These are phyloP conservation scores for Gorsachius magnificus DNA, from an alignment of 2,797 vertebrate genomes.

Conservation along the genomic window DNA sequence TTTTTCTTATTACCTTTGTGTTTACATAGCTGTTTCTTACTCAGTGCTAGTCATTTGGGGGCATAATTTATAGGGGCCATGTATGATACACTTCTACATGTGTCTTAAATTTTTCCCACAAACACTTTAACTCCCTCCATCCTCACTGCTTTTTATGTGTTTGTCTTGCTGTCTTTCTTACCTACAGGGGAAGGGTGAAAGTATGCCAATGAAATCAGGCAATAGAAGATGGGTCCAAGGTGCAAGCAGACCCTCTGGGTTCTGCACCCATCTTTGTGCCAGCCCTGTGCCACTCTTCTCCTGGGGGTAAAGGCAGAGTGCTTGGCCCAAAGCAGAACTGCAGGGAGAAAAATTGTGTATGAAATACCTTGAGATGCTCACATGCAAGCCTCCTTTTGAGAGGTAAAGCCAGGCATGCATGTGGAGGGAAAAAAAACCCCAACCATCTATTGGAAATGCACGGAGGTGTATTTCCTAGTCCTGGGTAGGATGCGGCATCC, in stretches of 20 bases:
- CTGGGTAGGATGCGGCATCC: not conserved
- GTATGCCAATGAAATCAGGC: not conserved
- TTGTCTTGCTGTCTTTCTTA: constrained; percentile 22
- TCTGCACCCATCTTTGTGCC: not conserved
- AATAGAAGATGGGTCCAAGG: not conserved
- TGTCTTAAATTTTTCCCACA: constrained; percentile 70
- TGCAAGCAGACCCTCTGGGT: not conserved
- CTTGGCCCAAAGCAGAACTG: not conserved
- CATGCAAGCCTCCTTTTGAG: not conserved
- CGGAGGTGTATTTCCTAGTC: not conserved
- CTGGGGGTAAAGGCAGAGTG: not conserved
- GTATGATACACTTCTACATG: constrained; percentile 39
- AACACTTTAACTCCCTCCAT: constrained; percentile 38
- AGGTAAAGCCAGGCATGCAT: not conserved
- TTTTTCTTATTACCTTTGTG: constrained; percentile 55
- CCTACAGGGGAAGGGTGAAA: not conserved
- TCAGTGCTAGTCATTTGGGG: constrained; percentile 54
- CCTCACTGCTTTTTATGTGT: constrained; percentile 38
- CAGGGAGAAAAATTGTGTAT: not conserved
- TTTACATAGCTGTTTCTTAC: constrained; percentile 54
- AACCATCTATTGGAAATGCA: accelerated
- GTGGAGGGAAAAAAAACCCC: too few species aligned
- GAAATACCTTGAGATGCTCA: not conserved
- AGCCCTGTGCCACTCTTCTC: not conserved
- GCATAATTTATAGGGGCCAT: constrained; percentile 60